Conservation (phyloP, 2,888 invertebrate species). For the Carterocephalus palaemon region DNA sequence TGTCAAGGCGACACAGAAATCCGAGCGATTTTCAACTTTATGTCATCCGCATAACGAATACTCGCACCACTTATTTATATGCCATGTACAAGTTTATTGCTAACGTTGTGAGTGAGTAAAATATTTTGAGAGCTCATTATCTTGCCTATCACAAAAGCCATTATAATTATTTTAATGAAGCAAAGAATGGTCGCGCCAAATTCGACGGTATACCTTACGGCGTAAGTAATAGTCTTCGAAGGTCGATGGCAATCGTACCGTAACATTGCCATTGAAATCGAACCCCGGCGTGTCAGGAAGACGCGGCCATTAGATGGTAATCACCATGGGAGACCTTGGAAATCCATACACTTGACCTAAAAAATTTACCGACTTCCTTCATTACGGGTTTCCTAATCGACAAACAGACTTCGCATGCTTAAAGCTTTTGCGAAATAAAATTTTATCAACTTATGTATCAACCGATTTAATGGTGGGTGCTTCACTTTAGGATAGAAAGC, state of each 20-base stretch:
- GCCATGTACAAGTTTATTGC: constrained; percentile 24
- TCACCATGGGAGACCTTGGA: constrained; percentile 11
- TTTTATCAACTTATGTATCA: too few relatives aligned
- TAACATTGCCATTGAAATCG: constrained; percentile 11
- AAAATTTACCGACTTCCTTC: constrained; percentile 12
- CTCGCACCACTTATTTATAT: constrained; percentile 14
- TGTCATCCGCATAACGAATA: constrained; percentile 12
- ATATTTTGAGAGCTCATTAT: constrained; percentile 26
- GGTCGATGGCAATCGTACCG: constrained; percentile 16
- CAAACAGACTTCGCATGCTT: too few relatives aligned
- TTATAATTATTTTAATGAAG: constrained; percentile 30
- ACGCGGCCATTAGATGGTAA: constrained; percentile 9
- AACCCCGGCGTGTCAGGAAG: constrained; percentile 17
- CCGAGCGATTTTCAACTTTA: constrained; percentile 28
- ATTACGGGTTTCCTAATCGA: too few relatives aligned
- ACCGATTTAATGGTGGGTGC: too few relatives aligned
- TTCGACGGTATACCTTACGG: constrained; percentile 1
- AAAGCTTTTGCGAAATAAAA: too few relatives aligned
- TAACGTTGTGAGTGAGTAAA: constrained; percentile 17
- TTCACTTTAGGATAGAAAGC: too few relatives aligned
- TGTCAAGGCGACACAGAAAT: constrained; percentile 45
- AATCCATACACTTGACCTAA: constrained; percentile 5
- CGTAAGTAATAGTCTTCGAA: constrained; percentile 9
- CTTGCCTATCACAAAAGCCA: constrained; percentile 29
- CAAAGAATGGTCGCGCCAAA: constrained; percentile 17